Percentiles rank a stretch among this genome's conserved stretches.
phyloP scores from a whole-genome alignment of 2,888 invertebrate genomes.

The Plagodis dolabraria region DNA sequence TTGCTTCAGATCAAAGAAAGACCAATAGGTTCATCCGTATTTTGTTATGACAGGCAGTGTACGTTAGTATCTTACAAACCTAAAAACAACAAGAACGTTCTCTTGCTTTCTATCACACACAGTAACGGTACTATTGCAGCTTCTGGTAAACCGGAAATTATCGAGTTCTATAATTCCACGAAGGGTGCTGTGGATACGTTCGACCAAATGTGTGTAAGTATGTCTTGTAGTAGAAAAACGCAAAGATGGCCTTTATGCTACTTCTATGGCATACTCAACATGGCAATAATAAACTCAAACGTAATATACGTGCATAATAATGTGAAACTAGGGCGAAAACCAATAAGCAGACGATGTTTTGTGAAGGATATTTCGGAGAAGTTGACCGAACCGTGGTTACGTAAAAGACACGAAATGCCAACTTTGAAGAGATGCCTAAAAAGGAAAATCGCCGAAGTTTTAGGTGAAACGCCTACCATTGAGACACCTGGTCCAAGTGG shows the following conservation, averaged over 20 bases:
- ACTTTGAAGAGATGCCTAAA: constrained; percentile 29
- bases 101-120: constrained; percentile 26
- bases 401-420: constrained; percentile 23
- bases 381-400: constrained; percentile 25
- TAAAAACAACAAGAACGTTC: constrained; percentile 29
- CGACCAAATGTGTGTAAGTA: no score
- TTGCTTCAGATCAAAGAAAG: constrained; percentile 18
- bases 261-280: constrained; percentile 20
- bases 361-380: constrained; percentile 23
- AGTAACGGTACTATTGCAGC: constrained; percentile 10
- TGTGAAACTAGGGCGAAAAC: constrained; percentile 17
- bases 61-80: constrained; percentile 35
- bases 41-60: constrained; percentile 28
- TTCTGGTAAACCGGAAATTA: constrained; percentile 21
- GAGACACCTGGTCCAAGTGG: constrained; percentile 15
- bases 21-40: constrained; percentile 19
- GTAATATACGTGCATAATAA: constrained; percentile 31
- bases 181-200: no score
- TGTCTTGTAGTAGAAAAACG: constrained; percentile 8
- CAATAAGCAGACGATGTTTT: not conserved
- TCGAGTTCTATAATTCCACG: no score
- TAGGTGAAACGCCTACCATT: constrained; percentile 23
- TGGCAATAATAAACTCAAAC: constrained; percentile 25
- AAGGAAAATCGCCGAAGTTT: constrained; percentile 24
- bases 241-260: constrained; percentile 33